Conservation (phyloP, 2,113 vertebrate species). For the Pteruthius melanotis region DNA sequence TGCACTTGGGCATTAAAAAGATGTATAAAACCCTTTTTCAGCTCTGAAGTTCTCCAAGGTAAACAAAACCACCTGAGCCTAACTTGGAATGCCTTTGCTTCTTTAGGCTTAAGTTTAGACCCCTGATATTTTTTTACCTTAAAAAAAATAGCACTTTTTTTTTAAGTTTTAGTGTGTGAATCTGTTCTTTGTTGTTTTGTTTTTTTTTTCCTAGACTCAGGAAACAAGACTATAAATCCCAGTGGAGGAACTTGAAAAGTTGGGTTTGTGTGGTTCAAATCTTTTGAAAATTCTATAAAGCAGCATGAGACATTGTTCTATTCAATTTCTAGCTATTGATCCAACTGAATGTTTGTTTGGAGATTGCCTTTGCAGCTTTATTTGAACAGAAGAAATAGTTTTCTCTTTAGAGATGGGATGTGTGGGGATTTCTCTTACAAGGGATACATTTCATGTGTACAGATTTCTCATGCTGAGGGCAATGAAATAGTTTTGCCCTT, state of each 20-base stretch:
- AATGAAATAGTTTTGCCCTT: conserved; percentile 27
- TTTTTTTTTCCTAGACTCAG: background rate
- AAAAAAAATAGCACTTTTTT: background rate
- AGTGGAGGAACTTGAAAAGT: conserved; percentile 62
- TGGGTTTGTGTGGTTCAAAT: conserved; percentile 36
- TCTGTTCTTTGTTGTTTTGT: background rate
- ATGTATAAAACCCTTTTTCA: background rate
- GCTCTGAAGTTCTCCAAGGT: background rate
- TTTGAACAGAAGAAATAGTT: conserved; percentile 61
- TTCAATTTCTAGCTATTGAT: conserved; percentile 74
- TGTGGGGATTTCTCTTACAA: conserved; percentile 17
- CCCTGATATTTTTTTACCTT: background rate
- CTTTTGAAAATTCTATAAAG: conserved; percentile 75
- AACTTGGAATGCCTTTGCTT: background rate
- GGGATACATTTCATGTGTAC: background rate
- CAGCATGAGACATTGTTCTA: conserved; percentile 64
- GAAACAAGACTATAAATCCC: conserved; percentile 56
- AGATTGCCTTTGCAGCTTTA: conserved; percentile 64
- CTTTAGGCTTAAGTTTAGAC: background rate
- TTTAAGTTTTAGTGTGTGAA: background rate
- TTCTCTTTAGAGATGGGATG: conserved; percentile 14
- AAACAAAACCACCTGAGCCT: background rate
- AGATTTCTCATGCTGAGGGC: conserved; percentile 18
- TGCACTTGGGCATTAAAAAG: background rate
- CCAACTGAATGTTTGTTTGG: conserved; percentile 58